Percentiles rank a stretch among this genome's conserved stretches.
Conservation (phyloP, 2,113 vertebrate genomes). For the Marmota monax region DNA sequence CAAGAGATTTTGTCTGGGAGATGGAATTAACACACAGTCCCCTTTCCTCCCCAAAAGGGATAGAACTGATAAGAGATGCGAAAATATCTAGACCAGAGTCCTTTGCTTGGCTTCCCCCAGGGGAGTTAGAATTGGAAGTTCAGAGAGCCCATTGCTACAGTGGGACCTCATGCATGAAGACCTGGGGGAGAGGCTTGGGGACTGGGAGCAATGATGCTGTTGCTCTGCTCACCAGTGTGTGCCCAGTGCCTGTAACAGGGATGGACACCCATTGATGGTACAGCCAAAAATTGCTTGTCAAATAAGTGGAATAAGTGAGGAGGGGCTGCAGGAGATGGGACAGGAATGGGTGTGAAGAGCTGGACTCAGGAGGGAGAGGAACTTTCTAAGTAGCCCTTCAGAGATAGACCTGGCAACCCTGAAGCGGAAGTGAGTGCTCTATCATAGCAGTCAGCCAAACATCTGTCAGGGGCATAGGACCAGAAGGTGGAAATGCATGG, state of each 20-base stretch:
- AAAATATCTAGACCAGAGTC: no score
- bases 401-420: neutral
- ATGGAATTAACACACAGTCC: neutral
- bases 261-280: neutral
- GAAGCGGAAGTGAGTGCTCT: neutral
- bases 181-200: neutral
- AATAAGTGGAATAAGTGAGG: neutral
- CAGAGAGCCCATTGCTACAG: no score
- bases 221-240: neutral
- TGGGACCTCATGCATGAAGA: no score
- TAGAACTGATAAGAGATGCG: no score
- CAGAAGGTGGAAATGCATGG: neutral
- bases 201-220: neutral
- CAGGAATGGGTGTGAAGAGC: neutral
- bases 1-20: neutral
- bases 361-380: neutral
- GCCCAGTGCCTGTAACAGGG: neutral
- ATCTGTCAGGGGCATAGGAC: neutral
- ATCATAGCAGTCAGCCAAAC: neutral
- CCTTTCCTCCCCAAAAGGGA: neutral
- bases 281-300: neutral
- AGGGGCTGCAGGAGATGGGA: no score
- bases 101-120: no score
- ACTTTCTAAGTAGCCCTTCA: neutral
- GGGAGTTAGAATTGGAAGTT: no score